Evolutionary conservation across 2,888 invertebrate genomes (phyloP).

Genomic region (Epiblema foenella): DNA sequence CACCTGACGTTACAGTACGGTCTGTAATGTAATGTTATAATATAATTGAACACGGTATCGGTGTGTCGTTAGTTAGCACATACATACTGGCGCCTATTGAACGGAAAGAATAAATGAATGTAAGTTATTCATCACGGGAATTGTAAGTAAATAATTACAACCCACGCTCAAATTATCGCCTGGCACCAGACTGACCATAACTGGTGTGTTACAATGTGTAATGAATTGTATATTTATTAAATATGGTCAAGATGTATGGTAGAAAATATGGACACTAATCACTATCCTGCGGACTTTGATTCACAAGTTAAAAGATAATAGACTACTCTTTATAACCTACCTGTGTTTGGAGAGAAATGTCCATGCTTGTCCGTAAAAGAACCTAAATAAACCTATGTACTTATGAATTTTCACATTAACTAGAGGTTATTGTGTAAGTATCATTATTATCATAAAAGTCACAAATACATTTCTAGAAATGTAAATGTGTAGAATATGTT

Average conservation of each 20-base stretch:
- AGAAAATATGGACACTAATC: slow-evolving; percentile 39
- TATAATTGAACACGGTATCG: not conserved
- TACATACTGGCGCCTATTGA: slow-evolving; percentile 20
- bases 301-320: slow-evolving; percentile 14
- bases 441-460: too few species aligned
- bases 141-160: slow-evolving; percentile 28
- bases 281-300: slow-evolving; percentile 9
- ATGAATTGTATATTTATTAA: slow-evolving; percentile 40
- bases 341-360: not conserved
- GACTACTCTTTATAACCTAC: not conserved
- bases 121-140: slow-evolving; percentile 8
- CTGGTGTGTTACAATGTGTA: slow-evolving; percentile 30
- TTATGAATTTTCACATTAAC: not conserved
- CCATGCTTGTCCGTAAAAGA: not conserved
- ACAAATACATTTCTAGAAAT: not conserved
- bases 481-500: too few species aligned
- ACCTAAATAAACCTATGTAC: too few species aligned
- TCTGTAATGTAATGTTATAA: not conserved
- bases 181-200: slow-evolving; percentile 39
- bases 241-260: slow-evolving; percentile 24
- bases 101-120: too few species aligned
- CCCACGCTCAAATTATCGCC: slow-evolving; percentile 37
- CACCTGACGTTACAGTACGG: not conserved
- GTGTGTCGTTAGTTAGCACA: not conserved
- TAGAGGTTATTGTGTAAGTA: not conserved